Evolutionary conservation across 2,797 vertebrate genomes (phyloP), one percentile per base, ranked within the genome.

Genomic region (Cynodonichthys magdalenae): DNA sequence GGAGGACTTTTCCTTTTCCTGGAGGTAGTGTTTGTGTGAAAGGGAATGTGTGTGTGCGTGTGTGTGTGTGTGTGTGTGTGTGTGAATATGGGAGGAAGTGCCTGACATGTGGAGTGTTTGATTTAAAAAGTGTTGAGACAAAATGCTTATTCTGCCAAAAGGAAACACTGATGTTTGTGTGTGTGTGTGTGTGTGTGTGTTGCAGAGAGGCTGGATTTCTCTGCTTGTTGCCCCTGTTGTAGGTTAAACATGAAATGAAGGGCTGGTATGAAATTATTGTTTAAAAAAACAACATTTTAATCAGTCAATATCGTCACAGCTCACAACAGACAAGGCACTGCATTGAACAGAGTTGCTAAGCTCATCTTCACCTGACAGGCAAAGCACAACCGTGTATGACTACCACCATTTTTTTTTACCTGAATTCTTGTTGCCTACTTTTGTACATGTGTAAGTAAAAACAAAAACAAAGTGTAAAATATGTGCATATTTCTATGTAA

Each of bases 361-460:
- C 74, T 70, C 78, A 85, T 53, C 63, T 76, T 63, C 78, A 77
- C 70, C 71, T 9, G 69, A 85, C 81, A 74, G 69, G 83, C 80
- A 53, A 83, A 82, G 85, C 82, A 74, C 86, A 86, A 84, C 82
- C 51, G 74, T 82, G 77, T 85, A 79, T 68, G 71, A 90, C 76
- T 79, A 84, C 82, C 88, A 65, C 63, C 69, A 52, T 31, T 81
- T 67, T 75, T 69, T 55, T 65, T 64, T 47, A 77, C 74, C 63
- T 69, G 78, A 83, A 75, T 65, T 64, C 71, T 83, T 84, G 71
- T 82, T 83, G 84, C 83, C 74, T 85, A 67, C 72, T 87, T 92
- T 91, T 94, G 89, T 93, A 92, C 86, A 92, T 91, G 83, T 93
- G 89, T 91, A 89, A 93, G 86, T 91, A 93, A 91, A 58, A 39